Conservation (phyloP, 2,888 invertebrate genomes). For the Caenorhabditis sp. region DNA sequence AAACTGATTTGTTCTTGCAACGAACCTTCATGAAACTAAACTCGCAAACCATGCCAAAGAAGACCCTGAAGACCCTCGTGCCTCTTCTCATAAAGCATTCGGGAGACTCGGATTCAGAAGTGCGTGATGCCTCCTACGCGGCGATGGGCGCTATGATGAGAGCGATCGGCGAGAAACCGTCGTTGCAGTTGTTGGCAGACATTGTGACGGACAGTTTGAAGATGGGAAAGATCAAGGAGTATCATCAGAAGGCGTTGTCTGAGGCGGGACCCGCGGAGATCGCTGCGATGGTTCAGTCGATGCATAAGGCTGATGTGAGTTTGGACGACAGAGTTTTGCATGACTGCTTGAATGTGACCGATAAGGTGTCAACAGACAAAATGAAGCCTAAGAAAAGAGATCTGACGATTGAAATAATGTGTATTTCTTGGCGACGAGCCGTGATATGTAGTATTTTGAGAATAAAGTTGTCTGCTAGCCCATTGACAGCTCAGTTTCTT, state of each 20-base stretch:
- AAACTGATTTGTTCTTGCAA: slow-evolving; percentile 83
- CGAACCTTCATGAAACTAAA: slow-evolving; percentile 68
- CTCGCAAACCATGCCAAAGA: slow-evolving; percentile 84
- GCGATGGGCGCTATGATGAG: slow-evolving; percentile 96
- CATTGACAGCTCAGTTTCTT: too few species aligned
- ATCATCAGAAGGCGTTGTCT: slow-evolving; percentile 90
- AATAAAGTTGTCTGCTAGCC: too few species aligned
- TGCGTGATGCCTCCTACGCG: slow-evolving; percentile 94
- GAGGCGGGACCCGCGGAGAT: slow-evolving; percentile 73
- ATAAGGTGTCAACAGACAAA: background rate
- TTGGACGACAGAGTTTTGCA: background rate
- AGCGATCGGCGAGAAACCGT: slow-evolving; percentile 93
- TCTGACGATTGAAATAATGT: too few species aligned
- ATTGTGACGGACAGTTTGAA: slow-evolving; percentile 76
- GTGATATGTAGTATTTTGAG: too few species aligned
- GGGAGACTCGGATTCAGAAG: slow-evolving; percentile 89
- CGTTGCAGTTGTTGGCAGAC: slow-evolving; percentile 84
- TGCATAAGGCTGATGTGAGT: slow-evolving; percentile 73
- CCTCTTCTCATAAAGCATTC: slow-evolving; percentile 79
- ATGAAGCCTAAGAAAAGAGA: too few species aligned
- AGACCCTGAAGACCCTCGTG: slow-evolving; percentile 84
- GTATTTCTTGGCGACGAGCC: too few species aligned
- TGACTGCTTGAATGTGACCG: background rate
- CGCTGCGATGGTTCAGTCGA: slow-evolving; percentile 73
- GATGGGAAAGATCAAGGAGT: slow-evolving; percentile 86